Evolutionary conservation across 1,140 invertebrate genomes (phyloP).

Genomic region (Dysdera silvatica): DNA sequence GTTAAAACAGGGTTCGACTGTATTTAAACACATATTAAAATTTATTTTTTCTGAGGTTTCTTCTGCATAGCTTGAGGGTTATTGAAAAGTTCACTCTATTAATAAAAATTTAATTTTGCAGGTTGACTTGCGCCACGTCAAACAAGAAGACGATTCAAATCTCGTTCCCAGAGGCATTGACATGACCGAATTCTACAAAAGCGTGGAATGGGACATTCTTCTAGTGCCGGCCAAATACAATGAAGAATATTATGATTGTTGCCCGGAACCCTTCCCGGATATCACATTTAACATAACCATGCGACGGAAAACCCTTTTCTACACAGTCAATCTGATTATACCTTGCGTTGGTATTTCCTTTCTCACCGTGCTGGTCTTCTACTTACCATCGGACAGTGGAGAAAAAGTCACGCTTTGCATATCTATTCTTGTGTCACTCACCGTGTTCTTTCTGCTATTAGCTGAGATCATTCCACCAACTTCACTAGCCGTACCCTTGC

Average conservation of each 20-base stretch:
- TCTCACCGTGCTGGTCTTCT: slow-evolving; percentile 95
- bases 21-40: too few species aligned
- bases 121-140: slow-evolving; percentile 86
- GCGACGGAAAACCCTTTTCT: slow-evolving; percentile 89
- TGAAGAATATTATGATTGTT: slow-evolving; percentile 93
- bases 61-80: too few species aligned
- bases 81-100: too few species aligned
- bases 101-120: slow-evolving; percentile 46
- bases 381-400: slow-evolving; percentile 94
- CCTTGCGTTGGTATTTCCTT: slow-evolving; percentile 98
- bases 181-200: slow-evolving; percentile 91
- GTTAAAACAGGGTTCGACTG: too few species aligned
- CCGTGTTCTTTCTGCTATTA: slow-evolving; percentile 98
- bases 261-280: slow-evolving; percentile 86
- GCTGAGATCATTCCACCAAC: slow-evolving; percentile 99
- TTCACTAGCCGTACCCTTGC: slow-evolving; percentile 89
- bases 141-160: slow-evolving; percentile 76
- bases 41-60: too few species aligned
- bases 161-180: slow-evolving; percentile 92
- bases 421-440: slow-evolving; percentile 97
- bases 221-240: slow-evolving; percentile 91
- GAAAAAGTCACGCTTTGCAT: slow-evolving; percentile 96
- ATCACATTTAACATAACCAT: slow-evolving; percentile 98
- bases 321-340: slow-evolving; percentile 93
- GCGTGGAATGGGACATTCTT: slow-evolving; percentile 98